A percentile compares a stretch with the other conserved stretches of the same genome.
Evolutionary conservation across 2,888 invertebrate species (phyloP).

Genomic region (Zootermopsis nevadensis): DNA sequence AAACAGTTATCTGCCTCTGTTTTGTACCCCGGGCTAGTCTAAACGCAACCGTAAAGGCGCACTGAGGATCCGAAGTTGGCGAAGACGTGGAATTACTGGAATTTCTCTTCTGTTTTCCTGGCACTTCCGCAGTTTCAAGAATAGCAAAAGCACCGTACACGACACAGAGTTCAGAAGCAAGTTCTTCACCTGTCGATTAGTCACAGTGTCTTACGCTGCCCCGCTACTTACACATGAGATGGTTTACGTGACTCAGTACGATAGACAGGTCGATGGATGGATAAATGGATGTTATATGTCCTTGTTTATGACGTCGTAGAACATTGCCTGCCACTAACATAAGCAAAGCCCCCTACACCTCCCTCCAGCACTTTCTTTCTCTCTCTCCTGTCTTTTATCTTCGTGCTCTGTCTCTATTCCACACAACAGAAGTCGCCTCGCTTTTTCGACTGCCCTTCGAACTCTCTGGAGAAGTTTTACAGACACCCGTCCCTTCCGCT

Average conservation of each 20-base stretch:
- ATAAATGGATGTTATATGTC: slow-evolving; percentile 29
- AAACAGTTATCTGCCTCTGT: too few species aligned
- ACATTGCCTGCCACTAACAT: slow-evolving; percentile 28
- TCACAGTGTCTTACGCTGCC: not conserved
- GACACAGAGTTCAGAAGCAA: not conserved
- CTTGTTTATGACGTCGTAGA: slow-evolving; percentile 34
- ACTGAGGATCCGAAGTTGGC: not conserved
- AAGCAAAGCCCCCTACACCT: slow-evolving; percentile 3
- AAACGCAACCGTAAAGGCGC: not conserved
- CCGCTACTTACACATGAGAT: not conserved
- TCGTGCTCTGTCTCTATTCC: not conserved
- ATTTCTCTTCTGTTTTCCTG: not conserved
- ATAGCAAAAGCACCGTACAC: not conserved
- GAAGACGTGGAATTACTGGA: not conserved
- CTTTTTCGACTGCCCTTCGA: slow-evolving; percentile 16
- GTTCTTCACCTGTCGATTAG: not conserved
- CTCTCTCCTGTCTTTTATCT: not conserved
- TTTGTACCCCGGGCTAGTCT: not conserved
- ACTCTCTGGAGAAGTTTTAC: slow-evolving; percentile 8
- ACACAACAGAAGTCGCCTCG: slow-evolving; percentile 19
- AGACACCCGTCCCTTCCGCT: not conserved
- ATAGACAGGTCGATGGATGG: too few species aligned
- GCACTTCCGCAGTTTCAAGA: not conserved
- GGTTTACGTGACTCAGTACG: slow-evolving; percentile 29
- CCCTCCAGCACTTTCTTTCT: not conserved